These are phyloP conservation scores for Rhodophaea formosa DNA, from an alignment of 2,888 invertebrate species.

Conservation along the genomic window DNA sequence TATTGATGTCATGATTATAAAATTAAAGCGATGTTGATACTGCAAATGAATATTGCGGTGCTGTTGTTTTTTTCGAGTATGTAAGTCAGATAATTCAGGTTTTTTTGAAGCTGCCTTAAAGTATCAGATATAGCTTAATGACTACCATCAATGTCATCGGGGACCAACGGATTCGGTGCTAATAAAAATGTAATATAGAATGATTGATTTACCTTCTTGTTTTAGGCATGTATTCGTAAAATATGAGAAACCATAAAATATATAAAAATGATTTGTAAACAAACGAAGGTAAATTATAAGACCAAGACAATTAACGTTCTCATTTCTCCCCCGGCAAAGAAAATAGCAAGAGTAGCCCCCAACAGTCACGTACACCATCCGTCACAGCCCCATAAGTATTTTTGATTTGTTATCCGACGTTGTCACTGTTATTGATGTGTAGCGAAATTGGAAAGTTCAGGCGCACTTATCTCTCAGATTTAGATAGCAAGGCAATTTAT, in stretches of 20 bases:
- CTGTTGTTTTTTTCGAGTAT: background rate
- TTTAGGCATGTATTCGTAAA: too few relatives aligned
- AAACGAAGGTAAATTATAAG: background rate
- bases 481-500: slow-evolving; percentile 80
- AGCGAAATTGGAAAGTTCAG: slow-evolving; percentile 80
- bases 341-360: slow-evolving; percentile 10
- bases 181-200: too few relatives aligned
- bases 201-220: too few relatives aligned
- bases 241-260: too few relatives aligned
- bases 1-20: slow-evolving; percentile 16
- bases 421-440: slow-evolving; percentile 80
- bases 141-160: too few relatives aligned
- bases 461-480: slow-evolving; percentile 77
- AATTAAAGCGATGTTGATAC: slow-evolving; percentile 5
- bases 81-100: too few relatives aligned
- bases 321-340: background rate
- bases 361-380: slow-evolving; percentile 38
- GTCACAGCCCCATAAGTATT: slow-evolving; percentile 56
- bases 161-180: too few relatives aligned
- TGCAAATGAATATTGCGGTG: background rate
- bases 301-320: slow-evolving; percentile 10
- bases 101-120: too few relatives aligned
- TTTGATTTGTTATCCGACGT: slow-evolving; percentile 73
- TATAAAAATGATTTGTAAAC: background rate
- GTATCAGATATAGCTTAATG: too few relatives aligned